Evolutionary conservation across 2,888 invertebrate genomes (phyloP), one percentile per base, ranked within the genome.

Genomic region (Tethea ocularis): DNA sequence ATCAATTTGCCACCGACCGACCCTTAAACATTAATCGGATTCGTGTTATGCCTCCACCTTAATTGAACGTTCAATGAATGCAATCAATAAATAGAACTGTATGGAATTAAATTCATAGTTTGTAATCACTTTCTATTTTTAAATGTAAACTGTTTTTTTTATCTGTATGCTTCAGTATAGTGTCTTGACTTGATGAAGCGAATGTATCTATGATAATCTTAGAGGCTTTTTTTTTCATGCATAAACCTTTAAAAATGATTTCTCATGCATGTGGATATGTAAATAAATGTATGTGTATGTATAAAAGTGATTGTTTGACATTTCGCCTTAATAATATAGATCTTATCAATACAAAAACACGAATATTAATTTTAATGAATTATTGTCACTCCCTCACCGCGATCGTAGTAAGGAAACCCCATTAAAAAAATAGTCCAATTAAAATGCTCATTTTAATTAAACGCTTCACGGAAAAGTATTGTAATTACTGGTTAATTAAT

Each of bases 1-100:
- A 81, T 78, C 82, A 80, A 83, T 83, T 83, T 77, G 74, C 80
- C 64, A 73, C 68, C 60, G 71, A 77, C 17, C 41, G 46, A 46
- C 72, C 76, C 71, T 77, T 82, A 76, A 74, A 68, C 73, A 69
- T 78, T 76, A 76, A 80, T 84, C 78, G 78, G 74, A 75, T 82
- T 79, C 73, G 73, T 68, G 73, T 73, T 77, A 74, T 67, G 65
- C 66, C 64, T 67, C 64, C 67, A 61, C 69, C 74, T 76, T 81
- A 83, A 83, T 83, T 75, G 74, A 75, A 72, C 67, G 62, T 74
- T 72, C 64, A 61, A 59, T 59, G 62, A 61, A 60, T 58, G 62
- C 56, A 24, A 58, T 61, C 57, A 58, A 63, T 61, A 60, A 61
- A 62, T 57, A 41, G 20, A 46, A 46, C 46, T 46, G 10, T 10